Conservation (phyloP, 2,113 vertebrate species). For the Phoenicopterus ruber region DNA sequence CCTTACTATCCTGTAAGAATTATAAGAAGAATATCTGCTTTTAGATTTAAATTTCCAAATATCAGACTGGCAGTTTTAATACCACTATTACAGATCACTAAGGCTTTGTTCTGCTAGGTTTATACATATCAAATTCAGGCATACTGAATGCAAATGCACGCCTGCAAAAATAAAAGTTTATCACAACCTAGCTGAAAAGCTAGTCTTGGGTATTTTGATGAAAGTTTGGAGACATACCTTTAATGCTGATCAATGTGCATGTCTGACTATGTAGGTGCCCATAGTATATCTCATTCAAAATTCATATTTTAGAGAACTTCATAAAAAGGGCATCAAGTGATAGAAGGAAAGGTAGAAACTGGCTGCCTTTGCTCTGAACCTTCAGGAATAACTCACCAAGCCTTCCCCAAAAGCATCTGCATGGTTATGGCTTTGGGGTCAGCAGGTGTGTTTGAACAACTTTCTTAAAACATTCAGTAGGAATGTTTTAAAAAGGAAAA, state of each 20-base stretch:
- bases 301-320: not conserved
- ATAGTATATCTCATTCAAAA: not conserved
- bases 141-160: not conserved
- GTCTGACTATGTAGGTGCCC: not conserved
- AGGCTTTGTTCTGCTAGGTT: not conserved
- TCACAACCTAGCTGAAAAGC: not conserved
- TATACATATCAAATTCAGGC: not conserved
- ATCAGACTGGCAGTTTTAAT: not conserved
- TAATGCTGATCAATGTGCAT: not conserved
- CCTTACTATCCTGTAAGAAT: not conserved
- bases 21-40: not conserved
- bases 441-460: not conserved
- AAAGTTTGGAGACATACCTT: not conserved
- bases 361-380: not conserved
- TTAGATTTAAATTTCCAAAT: not conserved
- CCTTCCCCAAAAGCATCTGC: not conserved
- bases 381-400: not conserved
- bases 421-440: not conserved
- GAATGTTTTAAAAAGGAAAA: not conserved
- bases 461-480: not conserved
- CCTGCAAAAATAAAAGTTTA: not conserved
- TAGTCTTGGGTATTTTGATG: not conserved
- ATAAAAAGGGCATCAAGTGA: not conserved
- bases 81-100: not conserved
- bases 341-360: not conserved